Evolutionary conservation across 2,113 vertebrate genomes (phyloP).

Genomic region (Gavia stellata): DNA sequence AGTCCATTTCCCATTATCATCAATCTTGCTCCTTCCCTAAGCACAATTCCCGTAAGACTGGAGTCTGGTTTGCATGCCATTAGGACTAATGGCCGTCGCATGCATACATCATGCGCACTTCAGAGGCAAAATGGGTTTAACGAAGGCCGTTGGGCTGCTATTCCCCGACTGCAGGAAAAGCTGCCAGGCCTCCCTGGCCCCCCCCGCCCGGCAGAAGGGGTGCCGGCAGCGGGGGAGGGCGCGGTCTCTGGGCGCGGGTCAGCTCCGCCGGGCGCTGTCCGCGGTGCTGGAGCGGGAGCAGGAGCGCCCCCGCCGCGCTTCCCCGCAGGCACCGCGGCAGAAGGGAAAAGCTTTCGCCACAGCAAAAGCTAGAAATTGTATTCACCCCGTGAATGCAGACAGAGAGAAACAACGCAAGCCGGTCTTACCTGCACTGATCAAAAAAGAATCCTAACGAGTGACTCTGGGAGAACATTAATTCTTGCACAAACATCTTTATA

Average conservation of each 20-base stretch:
- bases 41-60: not conserved
- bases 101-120: rapidly evolving
- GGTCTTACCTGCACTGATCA: not conserved
- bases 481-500: not conserved
- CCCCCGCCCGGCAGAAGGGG: not conserved
- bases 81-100: not conserved
- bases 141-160: rapidly evolving
- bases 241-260: rapidly evolving
- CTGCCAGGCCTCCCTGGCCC: no score
- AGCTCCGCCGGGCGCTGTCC: not conserved
- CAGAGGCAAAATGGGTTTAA: rapidly evolving
- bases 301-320: rapidly evolving
- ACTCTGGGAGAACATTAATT: not conserved
- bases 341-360: rapidly evolving
- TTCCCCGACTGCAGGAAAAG: rapidly evolving
- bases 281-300: not conserved
- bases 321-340: rapidly evolving
- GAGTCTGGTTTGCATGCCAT: not conserved
- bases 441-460: not conserved
- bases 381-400: not conserved
- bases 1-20: not conserved
- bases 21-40: not conserved
- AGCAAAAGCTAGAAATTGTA: not conserved
- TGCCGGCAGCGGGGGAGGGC: not conserved
- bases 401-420: not conserved